phyloP scores from a whole-genome alignment of 2,113 vertebrate species.

The Fukomys damarensis region DNA sequence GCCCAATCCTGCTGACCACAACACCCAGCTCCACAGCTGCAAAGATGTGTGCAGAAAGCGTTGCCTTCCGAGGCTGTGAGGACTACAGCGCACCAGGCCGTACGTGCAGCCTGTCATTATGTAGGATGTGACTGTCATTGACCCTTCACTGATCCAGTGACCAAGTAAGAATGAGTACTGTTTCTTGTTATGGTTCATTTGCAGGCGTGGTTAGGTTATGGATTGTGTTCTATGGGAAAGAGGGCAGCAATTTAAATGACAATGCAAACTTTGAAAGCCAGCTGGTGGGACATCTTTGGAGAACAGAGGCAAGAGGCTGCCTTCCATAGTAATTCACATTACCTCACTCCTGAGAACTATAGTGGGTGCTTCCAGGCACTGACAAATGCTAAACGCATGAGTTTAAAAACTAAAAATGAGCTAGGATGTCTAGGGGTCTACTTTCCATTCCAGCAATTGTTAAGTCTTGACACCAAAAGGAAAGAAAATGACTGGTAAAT shows the following conservation, averaged over 20 bases:
- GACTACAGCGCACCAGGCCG: not conserved
- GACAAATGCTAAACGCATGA: not conserved
- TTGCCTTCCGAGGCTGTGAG: too few species aligned
- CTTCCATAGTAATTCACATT: not conserved
- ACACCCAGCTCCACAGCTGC: too few species aligned
- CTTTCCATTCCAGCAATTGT: not conserved
- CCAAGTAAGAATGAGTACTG: not conserved
- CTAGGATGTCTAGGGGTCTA: not conserved
- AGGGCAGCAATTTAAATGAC: not conserved
- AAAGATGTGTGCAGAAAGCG: too few species aligned
- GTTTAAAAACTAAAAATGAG: constrained; percentile 19
- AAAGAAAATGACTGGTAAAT: not conserved
- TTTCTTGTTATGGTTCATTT: not conserved
- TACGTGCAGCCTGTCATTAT: not conserved
- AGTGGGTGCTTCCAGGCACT: not conserved
- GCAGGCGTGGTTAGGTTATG: not conserved
- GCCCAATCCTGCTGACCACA: too few species aligned
- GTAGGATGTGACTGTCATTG: not conserved
- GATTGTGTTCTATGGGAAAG: not conserved
- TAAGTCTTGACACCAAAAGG: constrained; percentile 2
- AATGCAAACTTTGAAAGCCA: not conserved
- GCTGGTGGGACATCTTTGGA: not conserved
- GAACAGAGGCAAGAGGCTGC: not conserved
- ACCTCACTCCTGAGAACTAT: not conserved
- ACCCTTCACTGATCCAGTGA: not conserved